Evolutionary conservation across 2,113 vertebrate genomes (phyloP), one percentile per base, ranked within the genome.

Genomic region (Sylvia atricapilla): DNA sequence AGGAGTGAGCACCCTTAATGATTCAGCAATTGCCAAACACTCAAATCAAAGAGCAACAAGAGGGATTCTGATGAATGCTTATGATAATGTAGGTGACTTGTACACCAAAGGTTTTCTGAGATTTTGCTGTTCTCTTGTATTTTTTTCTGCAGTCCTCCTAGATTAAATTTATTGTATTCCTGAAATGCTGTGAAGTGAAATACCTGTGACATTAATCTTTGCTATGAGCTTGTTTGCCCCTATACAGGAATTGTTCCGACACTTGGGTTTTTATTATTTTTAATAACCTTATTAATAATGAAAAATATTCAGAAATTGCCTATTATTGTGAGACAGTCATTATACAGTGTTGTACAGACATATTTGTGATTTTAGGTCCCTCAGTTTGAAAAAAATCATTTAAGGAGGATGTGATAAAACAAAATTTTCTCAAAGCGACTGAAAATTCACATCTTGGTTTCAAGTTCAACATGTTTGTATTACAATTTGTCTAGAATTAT

Each of bases 11-110:
- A 67, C 68, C 30, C 58, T 75, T 90, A 84, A 58, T 63, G 47
- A 75, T 75, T 91, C 68, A 69, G 25, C 43, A 84, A 2, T 95
- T 94, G 84, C 88, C 86, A 96, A 82, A 82, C 55, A n/a, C 49
- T 74, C 66, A 43, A 66, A 56, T 72, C 64, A 66, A 89, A 78
- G 72, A 93, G 14, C 33, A 92, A 27, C 39, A 62, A 63, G 44
- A 87, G 17, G 27, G n/a, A 95, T 46, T 52, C 58, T 69, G 35
- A 53, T 75, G 60, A 93, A 67, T 31, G 63, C 52, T 60, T 93
- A 49, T 75, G 49, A 46, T 91, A 89, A 72, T 63, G 69, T 84
- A 46, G 41, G 14, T 44, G 82, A 59, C 33, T 44, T 47, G 35
- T 83, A 35, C 55, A 82, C 66, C 64, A 88, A 88, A 92, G 39